Evolutionary conservation across 64 coral and sea anemone genomes (phyloP).

Genomic region (Hydrozoanthus tunicans): DNA sequence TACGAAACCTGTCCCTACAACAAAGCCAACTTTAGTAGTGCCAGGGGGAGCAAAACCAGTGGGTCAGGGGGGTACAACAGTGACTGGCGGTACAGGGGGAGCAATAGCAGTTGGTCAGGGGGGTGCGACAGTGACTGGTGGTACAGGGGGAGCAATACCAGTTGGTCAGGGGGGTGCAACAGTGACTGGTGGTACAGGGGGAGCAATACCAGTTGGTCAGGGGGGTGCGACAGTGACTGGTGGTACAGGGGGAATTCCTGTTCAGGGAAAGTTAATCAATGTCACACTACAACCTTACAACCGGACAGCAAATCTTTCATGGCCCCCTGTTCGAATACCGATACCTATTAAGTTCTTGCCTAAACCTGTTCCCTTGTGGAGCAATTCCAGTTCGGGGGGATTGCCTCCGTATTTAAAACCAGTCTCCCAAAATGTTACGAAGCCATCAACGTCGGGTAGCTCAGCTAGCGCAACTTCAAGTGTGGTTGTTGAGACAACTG

Average conservation of each 20-base stretch:
- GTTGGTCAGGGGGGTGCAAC: constrained; percentile 28
- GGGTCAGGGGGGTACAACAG: constrained; percentile 29
- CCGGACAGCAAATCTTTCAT: constrained; percentile 52
- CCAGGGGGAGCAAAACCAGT: constrained; percentile 29
- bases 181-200: constrained; percentile 9
- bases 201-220: constrained; percentile 1
- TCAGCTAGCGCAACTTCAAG: background rate
- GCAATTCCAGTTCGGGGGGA: background rate
- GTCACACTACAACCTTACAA: constrained; percentile 52
- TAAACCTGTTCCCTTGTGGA: constrained; percentile 47
- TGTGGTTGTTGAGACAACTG: constrained; percentile 48
- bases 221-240: constrained; percentile 27
- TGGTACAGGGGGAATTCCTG: constrained; percentile 12
- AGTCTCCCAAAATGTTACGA: background rate
- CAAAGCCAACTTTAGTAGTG: constrained; percentile 21
- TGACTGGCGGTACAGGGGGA: constrained; percentile 15
- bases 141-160: constrained; percentile 21
- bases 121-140: constrained; percentile 21
- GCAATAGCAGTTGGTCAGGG: constrained; percentile 3
- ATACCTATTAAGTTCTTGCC: constrained; percentile 51
- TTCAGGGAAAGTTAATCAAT: constrained; percentile 37
- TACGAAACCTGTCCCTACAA: constrained; percentile 3
- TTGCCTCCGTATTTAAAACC: constrained; percentile 31
- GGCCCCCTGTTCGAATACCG: constrained; percentile 3
- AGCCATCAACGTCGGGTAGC: background rate